Base-by-base conservation (phyloP, 2,113 vertebrate genomes). In the Pseudorasbora parva region DNA sequence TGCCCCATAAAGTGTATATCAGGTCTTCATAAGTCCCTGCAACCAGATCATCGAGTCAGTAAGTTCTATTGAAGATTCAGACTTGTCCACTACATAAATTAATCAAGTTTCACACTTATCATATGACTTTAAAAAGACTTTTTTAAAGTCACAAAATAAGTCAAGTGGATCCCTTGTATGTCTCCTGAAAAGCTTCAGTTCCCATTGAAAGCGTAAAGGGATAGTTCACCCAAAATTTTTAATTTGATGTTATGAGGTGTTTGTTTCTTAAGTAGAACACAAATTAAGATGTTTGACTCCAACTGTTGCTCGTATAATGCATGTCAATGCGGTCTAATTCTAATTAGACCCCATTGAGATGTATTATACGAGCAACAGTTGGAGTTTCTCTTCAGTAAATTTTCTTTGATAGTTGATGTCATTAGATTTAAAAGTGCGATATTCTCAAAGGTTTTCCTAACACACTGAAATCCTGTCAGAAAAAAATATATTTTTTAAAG, bases 151-250 rank as follows among this genome's bases (percentile, higher is more conserved):
- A 10, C 21, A 57, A 37, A 37, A n/a, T n/a, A 10, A 17, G 30
- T 66, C 62, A 66, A 1, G 8, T 66, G 30, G 3, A 43, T 21
- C 66, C n/a, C 2, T 71, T 69, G 12, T 23, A 41, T 11, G 66
- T 8, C 33, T 41, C 66, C 19, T n/a, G 66, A 41, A 41, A 41
- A 41, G 66, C 33, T 41, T 19, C 17, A 66, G 27, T 66, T 14
- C 64, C 15, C 64, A 66, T 33, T 33, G 64, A 66, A 64, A 68
- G 64, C 84, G 51, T 82, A 85, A 81, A n/a, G n/a, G n/a, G n/a
- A n/a, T n/a, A n/a, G n/a, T n/a, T n/a, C n/a, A n/a, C n/a, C n/a
- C n/a, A n/a, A n/a, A n/a, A n/a, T n/a, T n/a, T n/a, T n/a, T n/a
- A n/a, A n/a, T n/a, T n/a, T n/a, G n/a, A n/a, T n/a, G n/a, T n/a